phyloP scores from a whole-genome alignment of 2,113 vertebrate genomes.

The Aspiorhynchus laticeps region DNA sequence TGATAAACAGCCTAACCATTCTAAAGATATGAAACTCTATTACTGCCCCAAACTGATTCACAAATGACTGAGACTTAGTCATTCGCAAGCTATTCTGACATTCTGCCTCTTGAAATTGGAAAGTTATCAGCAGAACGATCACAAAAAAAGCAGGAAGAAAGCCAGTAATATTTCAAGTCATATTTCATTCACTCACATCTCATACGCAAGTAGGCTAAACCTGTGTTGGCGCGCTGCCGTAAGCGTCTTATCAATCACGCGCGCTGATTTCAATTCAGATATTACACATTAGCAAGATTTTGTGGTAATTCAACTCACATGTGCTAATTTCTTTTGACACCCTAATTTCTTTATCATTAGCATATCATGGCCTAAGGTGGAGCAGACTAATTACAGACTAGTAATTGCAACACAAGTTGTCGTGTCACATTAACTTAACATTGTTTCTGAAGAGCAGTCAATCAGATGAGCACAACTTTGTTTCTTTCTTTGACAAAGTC shows the following conservation, averaged over 20 bases:
- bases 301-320: slow-evolving; percentile 13
- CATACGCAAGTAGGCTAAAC: not conserved
- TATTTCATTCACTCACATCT: not conserved
- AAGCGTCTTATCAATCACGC: not conserved
- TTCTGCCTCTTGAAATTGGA: slow-evolving; percentile 13
- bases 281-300: slow-evolving; percentile 30
- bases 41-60: slow-evolving; percentile 8
- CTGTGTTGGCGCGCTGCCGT: not conserved
- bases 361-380: slow-evolving; percentile 54
- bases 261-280: slow-evolving; percentile 10
- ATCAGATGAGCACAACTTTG: not conserved
- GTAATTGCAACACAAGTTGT: slow-evolving; percentile 60
- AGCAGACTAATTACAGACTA: slow-evolving; percentile 63
- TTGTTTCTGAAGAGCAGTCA: slow-evolving; percentile 39
- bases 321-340: slow-evolving; percentile 48
- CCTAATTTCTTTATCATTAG: slow-evolving; percentile 42
- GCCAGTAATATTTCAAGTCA: not conserved
- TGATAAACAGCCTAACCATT: not conserved
- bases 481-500: slow-evolving; percentile 4
- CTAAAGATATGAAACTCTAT: slow-evolving; percentile 19
- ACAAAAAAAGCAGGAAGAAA: not conserved
- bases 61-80: not conserved
- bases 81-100: not conserved
- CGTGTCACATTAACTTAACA: slow-evolving; percentile 63
- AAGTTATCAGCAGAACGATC: slow-evolving; percentile 22